A percentile compares a stretch with the other conserved stretches of the same genome.
Conservation (phyloP, 2,113 vertebrate genomes). For the Epinephelus moara region DNA sequence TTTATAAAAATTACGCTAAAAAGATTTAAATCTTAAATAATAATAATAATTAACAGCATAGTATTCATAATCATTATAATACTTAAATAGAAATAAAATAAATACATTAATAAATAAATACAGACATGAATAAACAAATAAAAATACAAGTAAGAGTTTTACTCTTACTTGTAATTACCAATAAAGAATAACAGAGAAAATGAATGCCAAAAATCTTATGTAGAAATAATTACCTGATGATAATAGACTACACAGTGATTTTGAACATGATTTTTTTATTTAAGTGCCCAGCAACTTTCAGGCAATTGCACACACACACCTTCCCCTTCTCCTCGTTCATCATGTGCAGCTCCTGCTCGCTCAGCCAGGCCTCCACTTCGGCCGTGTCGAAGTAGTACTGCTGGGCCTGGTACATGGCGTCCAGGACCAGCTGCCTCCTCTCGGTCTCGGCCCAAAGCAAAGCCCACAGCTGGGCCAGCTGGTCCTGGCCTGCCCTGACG, state of each 20-base stretch:
- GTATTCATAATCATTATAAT: too few species aligned
- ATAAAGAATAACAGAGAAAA: background rate
- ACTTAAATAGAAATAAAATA: too few species aligned
- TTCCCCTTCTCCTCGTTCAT: conserved; percentile 97
- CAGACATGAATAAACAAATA: too few species aligned
- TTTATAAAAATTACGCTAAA: too few species aligned
- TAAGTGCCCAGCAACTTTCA: background rate
- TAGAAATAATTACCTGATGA: background rate
- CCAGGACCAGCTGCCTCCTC: conserved; percentile 88
- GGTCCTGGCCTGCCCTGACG: conserved; percentile 85
- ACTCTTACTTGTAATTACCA: too few species aligned
- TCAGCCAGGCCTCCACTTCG: conserved; percentile 95
- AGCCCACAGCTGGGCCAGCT: conserved; percentile 87
- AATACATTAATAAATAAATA: too few species aligned
- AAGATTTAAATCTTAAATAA: too few species aligned
- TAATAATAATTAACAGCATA: too few species aligned
- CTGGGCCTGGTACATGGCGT: conserved; percentile 93
- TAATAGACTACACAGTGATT: background rate
- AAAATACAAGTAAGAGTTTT: too few species aligned
- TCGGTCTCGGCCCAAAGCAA: conserved; percentile 88
- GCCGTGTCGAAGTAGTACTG: conserved; percentile 94
- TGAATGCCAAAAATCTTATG: background rate
- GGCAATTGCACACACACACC: conserved; percentile 83
- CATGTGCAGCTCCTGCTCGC: conserved; percentile 95
- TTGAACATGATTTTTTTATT: background rate